phyloP scores from a whole-genome alignment of 2,113 vertebrate genomes.

The Pantherophis guttatus region DNA sequence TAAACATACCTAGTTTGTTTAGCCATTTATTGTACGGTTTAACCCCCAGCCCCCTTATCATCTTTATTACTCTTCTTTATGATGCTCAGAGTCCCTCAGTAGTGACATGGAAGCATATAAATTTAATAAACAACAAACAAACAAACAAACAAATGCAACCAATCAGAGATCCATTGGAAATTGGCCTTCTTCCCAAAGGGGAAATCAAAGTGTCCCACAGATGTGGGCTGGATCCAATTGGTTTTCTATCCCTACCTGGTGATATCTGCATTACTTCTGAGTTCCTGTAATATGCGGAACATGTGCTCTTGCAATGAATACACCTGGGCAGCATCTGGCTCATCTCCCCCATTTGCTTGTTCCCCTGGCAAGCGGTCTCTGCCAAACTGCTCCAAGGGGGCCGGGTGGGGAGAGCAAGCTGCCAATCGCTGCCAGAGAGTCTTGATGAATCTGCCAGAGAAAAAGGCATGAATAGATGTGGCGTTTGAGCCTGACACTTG shows the following conservation, averaged over 20 bases:
- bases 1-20: neutral
- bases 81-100: neutral
- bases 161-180: neutral
- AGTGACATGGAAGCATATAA: neutral
- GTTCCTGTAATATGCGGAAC: neutral
- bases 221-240: neutral
- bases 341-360: neutral
- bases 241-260: neutral
- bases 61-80: neutral
- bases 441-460: neutral
- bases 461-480: neutral
- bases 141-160: too few species aligned
- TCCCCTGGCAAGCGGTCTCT: neutral
- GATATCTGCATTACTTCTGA: constrained; percentile 2
- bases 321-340: neutral
- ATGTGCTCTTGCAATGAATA: neutral
- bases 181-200: neutral
- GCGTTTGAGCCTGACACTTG: neutral
- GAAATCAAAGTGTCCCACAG: neutral
- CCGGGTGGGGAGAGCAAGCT: neutral
- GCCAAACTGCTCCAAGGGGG: too few species aligned
- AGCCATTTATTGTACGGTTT: neutral
- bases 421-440: neutral
- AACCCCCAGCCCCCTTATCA: neutral
- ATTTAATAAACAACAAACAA: neutral